phyloP scores from a whole-genome alignment of 2,113 vertebrate genomes.

The Microcebus jonahi region DNA sequence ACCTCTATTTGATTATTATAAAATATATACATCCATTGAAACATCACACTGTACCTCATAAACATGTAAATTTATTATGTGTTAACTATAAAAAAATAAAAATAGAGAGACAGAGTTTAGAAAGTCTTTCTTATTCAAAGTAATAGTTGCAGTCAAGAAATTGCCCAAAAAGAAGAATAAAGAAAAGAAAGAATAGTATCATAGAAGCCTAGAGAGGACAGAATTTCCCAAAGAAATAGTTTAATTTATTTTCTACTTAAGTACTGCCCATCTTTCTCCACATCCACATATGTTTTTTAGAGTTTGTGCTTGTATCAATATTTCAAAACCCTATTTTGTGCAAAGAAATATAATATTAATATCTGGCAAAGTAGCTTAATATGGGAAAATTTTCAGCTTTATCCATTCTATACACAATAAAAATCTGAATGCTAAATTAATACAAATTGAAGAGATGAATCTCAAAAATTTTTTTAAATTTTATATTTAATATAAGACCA shows the following conservation, averaged over 20 bases:
- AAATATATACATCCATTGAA: too few relatives aligned
- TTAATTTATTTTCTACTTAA: not conserved
- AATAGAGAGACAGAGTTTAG: not conserved
- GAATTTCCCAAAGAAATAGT: too few relatives aligned
- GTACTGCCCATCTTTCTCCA: not conserved
- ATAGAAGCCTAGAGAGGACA: not conserved
- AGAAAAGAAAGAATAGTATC: not conserved
- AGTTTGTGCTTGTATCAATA: not conserved
- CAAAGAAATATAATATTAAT: not conserved
- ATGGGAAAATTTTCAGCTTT: not conserved
- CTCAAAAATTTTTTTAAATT: not conserved
- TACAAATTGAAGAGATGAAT: not conserved
- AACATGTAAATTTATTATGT: too few relatives aligned
- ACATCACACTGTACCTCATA: too few relatives aligned
- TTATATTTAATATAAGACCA: not conserved
- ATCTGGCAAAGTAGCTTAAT: not conserved
- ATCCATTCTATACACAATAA: not conserved
- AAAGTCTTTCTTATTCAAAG: not conserved
- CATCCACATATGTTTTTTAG: not conserved
- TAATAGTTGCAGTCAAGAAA: not conserved
- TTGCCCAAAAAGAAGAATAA: not conserved
- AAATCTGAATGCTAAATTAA: not conserved
- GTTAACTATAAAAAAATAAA: too few relatives aligned
- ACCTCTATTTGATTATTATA: too few relatives aligned
- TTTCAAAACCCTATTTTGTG: not conserved